phyloP scores from a whole-genome alignment of 2,113 vertebrate genomes.

The Megaleporinus macrocephalus region DNA sequence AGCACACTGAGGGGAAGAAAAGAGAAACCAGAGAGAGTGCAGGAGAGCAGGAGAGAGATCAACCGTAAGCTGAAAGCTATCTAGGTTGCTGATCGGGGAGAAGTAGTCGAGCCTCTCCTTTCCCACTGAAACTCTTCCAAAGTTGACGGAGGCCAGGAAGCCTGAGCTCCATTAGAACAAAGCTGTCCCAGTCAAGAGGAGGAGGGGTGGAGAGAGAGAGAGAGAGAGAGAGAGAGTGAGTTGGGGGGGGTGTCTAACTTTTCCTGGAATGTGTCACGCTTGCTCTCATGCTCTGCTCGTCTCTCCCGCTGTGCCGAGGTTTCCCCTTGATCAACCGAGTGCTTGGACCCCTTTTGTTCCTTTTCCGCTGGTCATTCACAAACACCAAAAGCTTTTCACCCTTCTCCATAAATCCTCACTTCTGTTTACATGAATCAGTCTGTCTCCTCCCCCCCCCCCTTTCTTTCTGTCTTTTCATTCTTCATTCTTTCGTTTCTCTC shows the following conservation, averaged over 20 bases:
- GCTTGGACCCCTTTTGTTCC: slow-evolving; percentile 17
- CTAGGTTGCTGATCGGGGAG: not conserved
- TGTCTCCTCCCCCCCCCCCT: slow-evolving; percentile 21
- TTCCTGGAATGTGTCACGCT: slow-evolving; percentile 53
- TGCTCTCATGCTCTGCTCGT: slow-evolving; percentile 20
- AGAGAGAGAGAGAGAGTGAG: not conserved
- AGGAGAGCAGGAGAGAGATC: not conserved
- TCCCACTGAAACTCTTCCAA: slow-evolving; percentile 27
- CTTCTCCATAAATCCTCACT: slow-evolving; percentile 36
- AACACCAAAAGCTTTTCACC: not conserved
- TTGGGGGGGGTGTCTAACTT: slow-evolving; percentile 2
- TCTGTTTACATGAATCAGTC: slow-evolving; percentile 36
- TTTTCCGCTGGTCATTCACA: slow-evolving; percentile 1
- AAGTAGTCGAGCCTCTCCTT: slow-evolving; percentile 18
- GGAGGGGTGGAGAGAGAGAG: not conserved
- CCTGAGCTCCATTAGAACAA: slow-evolving; percentile 55
- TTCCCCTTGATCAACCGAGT: slow-evolving; percentile 4
- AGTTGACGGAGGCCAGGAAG: slow-evolving; percentile 46
- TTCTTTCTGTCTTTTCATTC: not conserved
- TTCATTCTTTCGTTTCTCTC: not conserved
- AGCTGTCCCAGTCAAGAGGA: slow-evolving; percentile 50
- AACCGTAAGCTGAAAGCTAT: not conserved
- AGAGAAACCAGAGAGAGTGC: not conserved
- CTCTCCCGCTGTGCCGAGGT: not conserved
- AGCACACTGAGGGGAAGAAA: not conserved